Percentiles rank a stretch among this genome's conserved stretches.
Conservation (phyloP, 2,113 vertebrate species). For the Emydocephalus ijimae region DNA sequence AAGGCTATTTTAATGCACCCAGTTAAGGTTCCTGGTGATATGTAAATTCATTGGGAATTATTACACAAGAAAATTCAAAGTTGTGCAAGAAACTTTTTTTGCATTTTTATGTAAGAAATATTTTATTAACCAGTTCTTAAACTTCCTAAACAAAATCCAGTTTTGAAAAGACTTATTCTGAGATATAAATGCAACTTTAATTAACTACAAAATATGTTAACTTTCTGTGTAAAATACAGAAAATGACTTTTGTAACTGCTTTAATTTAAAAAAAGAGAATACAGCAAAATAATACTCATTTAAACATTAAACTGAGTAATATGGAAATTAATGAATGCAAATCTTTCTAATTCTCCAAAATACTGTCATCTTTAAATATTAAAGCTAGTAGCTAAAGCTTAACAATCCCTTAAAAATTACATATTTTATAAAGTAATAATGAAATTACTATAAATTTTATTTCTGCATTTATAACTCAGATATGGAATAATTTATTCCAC, state of each 20-base stretch:
- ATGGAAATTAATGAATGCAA: slow-evolving; percentile 36
- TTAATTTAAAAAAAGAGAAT: slow-evolving; percentile 22
- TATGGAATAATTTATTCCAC: slow-evolving; percentile 2
- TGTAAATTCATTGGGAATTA: not conserved
- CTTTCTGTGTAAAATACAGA: slow-evolving; percentile 28
- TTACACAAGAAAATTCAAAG: slow-evolving; percentile 5
- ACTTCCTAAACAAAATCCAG: not conserved
- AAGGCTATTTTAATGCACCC: slow-evolving; percentile 16
- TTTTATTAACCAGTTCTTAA: not conserved
- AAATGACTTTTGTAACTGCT: slow-evolving; percentile 1
- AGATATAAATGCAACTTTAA: slow-evolving; percentile 19
- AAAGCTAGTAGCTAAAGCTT: not conserved
- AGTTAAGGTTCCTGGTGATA: slow-evolving; percentile 31
- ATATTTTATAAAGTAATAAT: not conserved
- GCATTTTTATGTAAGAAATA: not conserved
- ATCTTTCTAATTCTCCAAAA: not conserved
- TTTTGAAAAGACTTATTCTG: not conserved
- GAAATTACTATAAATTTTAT: not conserved
- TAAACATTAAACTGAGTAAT: slow-evolving; percentile 29
- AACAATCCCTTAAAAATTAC: not conserved
- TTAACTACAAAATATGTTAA: slow-evolving; percentile 11
- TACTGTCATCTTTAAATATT: slow-evolving; percentile 5
- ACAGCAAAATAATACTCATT: slow-evolving; percentile 22
- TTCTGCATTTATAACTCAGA: not conserved
- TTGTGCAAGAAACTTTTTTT: not conserved